Evolutionary conservation across 2,888 invertebrate genomes (phyloP), one percentile per base, ranked within the genome.

Genomic region (Drymonia ruficornis): DNA sequence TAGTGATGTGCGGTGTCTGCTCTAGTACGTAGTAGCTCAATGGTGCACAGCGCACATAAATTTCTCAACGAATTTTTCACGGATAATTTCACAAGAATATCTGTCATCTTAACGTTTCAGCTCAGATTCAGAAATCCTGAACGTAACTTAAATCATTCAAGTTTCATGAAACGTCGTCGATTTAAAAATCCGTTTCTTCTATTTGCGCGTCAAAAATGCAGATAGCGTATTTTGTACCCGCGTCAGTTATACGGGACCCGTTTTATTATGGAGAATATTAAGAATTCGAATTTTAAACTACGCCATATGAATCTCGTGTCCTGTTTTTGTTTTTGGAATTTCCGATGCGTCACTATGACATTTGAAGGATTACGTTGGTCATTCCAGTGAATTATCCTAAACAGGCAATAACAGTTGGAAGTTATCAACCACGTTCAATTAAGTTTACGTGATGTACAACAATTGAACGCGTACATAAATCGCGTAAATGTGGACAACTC

Each of bases 401-500:
- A 43, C 44, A 53, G 47, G 49, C 49, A 38, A 59, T 57, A 47
- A 50, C 16, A 45, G 50, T 54, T 52, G 18, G 43, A 49, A 50
- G 51, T 61, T 63, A 63, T 67, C 65, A 69, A 67, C 61, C 66
- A 65, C 62, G 76, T 51, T 58, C 80, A 86, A 83, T 84, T 82
- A 84, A 76, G 70, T 80, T 79, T 79, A 78, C 78, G 79, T 83
- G 81, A 82, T 80, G 76, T 80, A 80, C 71, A 80, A 83, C 83
- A 81, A 81, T 81, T 76, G 80, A 70, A 70, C 68, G 57, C 61
- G 75, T 74, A 75, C 81, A 89, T 91, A 91, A 91, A 91, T 91
- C 83, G 70, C 69, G 79, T 81, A 80, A 86, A 90, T 87, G 91
- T 87, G 84, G 89, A 87, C 89, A 86, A 88, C 85, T 87, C 77